A percentile compares a stretch with the other conserved stretches of the same genome.
phyloP scores from a whole-genome alignment of 2,888 invertebrate species.

The Meloe dianella region DNA sequence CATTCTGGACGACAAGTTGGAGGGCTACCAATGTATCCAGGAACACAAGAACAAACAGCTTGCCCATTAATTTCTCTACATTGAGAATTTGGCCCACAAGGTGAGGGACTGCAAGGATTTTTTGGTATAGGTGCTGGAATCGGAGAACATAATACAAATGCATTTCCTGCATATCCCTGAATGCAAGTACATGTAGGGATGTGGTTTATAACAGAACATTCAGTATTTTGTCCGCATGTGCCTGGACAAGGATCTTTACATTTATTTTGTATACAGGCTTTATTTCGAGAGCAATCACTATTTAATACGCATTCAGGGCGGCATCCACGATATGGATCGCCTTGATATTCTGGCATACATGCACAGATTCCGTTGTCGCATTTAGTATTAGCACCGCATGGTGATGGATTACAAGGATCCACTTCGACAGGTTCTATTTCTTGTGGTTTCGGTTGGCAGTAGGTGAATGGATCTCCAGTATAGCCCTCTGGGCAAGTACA shows the following conservation, averaged over 20 bases:
- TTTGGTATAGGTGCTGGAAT: conserved; percentile 60
- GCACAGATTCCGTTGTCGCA: conserved; percentile 73
- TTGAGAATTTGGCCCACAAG: conserved; percentile 65
- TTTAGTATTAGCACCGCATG: conserved; percentile 73
- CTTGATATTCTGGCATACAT: conserved; percentile 71
- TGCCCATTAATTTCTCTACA: conserved; percentile 66
- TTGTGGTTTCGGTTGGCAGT: conserved; percentile 52
- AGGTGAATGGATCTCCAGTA: conserved; percentile 68
- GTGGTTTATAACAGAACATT: conserved; percentile 77
- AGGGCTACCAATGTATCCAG: conserved; percentile 61
- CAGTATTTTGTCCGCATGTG: conserved; percentile 75
- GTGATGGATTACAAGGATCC: conserved; percentile 60
- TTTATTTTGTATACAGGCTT: conserved; percentile 72
- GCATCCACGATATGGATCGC: conserved; percentile 73
- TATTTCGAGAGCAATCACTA: conserved; percentile 72
- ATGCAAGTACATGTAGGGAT: conserved; percentile 79
- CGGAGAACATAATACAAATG: conserved; percentile 70
- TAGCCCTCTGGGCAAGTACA: conserved; percentile 70
- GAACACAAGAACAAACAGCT: conserved; percentile 64
- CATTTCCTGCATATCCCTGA: conserved; percentile 72
- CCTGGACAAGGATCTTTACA: conserved; percentile 75
- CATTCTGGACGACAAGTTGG: conserved; percentile 65
- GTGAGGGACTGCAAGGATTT: conserved; percentile 72
- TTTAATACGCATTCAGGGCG: conserved; percentile 78
- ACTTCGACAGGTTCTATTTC: conserved; percentile 40